phyloP scores from a whole-genome alignment of 2,888 invertebrate genomes.

The Fragum sueziense region DNA sequence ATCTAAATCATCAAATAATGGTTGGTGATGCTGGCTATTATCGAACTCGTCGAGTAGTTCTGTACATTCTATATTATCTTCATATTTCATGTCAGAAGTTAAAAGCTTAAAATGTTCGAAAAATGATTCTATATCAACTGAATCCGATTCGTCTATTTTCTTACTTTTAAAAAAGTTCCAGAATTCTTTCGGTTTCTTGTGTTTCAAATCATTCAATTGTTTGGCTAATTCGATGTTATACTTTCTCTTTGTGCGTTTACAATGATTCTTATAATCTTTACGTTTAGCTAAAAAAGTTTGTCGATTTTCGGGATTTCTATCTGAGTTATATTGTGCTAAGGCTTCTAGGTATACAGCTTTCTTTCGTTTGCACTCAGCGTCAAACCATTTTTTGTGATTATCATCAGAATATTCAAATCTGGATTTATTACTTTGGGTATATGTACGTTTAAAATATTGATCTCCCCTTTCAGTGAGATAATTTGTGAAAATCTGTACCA shows the following conservation, averaged over 20 bases:
- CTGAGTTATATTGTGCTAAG: too few species aligned
- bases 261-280: background rate
- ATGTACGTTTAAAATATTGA: background rate
- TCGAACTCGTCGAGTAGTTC: background rate
- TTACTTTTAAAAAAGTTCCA: too few species aligned
- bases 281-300: too few species aligned
- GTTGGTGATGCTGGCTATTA: background rate
- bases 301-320: too few species aligned
- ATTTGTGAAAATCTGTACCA: background rate
- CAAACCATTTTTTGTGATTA: too few species aligned
- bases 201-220: background rate
- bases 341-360: too few species aligned
- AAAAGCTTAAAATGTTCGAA: background rate
- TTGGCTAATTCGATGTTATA: background rate
- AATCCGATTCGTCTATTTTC: background rate
- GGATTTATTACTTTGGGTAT: background rate
- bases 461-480: background rate
- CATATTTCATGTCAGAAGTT: background rate
- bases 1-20: conserved; percentile 11
- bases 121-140: background rate
- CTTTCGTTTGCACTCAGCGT: too few species aligned
- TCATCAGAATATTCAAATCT: too few species aligned
- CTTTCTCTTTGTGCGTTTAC: background rate
- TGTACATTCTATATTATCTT: background rate
- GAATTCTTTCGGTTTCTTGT: background rate